phyloP scores from a whole-genome alignment of 2,888 invertebrate genomes.

The Resseliella maxima region DNA sequence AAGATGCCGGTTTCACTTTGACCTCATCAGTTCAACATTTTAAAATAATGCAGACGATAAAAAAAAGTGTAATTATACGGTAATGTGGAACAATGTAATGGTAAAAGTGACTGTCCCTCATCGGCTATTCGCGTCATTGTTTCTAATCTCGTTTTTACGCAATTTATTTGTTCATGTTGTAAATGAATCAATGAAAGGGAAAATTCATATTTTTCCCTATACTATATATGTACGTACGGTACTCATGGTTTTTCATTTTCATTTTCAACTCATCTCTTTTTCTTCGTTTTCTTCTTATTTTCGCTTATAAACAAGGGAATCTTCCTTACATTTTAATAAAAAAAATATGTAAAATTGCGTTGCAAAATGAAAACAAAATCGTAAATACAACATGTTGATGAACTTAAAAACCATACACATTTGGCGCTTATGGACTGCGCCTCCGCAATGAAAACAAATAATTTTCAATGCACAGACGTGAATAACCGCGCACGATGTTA shows the following conservation, averaged over 20 bases:
- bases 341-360: background rate
- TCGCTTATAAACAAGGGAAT: background rate
- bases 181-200: background rate
- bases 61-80: background rate
- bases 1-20: too few relatives aligned
- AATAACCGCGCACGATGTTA: constrained; percentile 4
- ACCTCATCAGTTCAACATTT: too few relatives aligned
- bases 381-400: background rate
- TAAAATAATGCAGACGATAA: too few relatives aligned
- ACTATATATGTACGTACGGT: too few relatives aligned
- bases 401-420: background rate
- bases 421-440: background rate
- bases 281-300: too few relatives aligned
- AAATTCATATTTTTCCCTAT: background rate
- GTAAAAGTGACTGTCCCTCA: too few relatives aligned
- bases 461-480: background rate
- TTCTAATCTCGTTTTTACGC: background rate
- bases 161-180: background rate
- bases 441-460: background rate
- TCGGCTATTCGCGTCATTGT: background rate
- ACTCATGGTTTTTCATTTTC: too few relatives aligned
- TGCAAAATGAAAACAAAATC: background rate
- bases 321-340: constrained; percentile 24
- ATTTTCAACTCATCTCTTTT: too few relatives aligned
- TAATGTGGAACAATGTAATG: too few relatives aligned